These are phyloP conservation scores for Tamandua tetradactyla DNA, from an alignment of 2,797 vertebrate species.

Conservation along the genomic window DNA sequence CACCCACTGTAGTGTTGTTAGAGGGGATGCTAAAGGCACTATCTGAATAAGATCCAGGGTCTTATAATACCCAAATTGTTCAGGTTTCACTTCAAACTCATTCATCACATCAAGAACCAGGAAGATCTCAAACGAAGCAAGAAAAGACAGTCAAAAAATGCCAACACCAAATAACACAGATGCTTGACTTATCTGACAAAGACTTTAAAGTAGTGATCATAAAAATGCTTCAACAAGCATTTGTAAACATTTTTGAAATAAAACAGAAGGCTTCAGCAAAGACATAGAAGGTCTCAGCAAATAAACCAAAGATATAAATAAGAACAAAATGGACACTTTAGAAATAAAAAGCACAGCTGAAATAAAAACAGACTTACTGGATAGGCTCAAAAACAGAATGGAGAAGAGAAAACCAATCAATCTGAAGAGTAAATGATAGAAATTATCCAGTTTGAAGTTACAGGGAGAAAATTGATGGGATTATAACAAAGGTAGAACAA, in stretches of 20 bases:
- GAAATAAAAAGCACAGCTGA: background rate
- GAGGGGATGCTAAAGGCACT: background rate
- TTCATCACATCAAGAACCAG: background rate
- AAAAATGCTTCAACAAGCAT: background rate
- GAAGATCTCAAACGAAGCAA: background rate
- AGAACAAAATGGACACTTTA: background rate
- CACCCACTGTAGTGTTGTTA: background rate
- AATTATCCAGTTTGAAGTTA: background rate
- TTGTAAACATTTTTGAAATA: background rate
- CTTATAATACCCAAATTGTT: accelerated
- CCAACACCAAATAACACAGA: background rate
- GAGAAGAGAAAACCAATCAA: background rate
- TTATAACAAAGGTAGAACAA: too few relatives aligned
- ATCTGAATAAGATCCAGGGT: background rate
- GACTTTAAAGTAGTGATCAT: background rate
- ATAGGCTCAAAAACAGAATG: background rate
- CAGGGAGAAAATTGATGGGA: too few relatives aligned
- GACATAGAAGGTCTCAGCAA: too few relatives aligned
- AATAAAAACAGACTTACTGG: background rate
- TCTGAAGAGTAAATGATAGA: too few relatives aligned
- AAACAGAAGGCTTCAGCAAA: too few relatives aligned
- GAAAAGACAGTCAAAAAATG: background rate
- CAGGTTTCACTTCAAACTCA: too few relatives aligned
- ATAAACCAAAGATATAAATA: too few relatives aligned
- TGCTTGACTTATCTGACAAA: background rate